Evolutionary conservation across 2,113 vertebrate species (phyloP).

Genomic region (Solea solea): DNA sequence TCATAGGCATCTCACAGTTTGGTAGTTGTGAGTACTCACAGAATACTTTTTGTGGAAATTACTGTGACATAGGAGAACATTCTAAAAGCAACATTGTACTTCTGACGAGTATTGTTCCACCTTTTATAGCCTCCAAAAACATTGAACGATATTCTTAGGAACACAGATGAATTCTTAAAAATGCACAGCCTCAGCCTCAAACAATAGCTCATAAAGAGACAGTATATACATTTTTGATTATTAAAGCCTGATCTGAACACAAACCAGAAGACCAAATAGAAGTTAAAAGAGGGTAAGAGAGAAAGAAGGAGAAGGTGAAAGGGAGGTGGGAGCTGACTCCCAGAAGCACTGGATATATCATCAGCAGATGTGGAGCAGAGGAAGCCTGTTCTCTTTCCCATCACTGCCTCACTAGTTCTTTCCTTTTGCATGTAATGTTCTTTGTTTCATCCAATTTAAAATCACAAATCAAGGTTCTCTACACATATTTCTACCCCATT

Average conservation of each 20-base stretch:
- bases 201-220: conserved; percentile 69
- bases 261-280: conserved; percentile 68
- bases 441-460: conserved; percentile 11
- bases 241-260: conserved; percentile 72
- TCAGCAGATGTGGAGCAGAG: conserved; percentile 71
- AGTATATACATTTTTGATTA: conserved; percentile 64
- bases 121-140: conserved; percentile 19
- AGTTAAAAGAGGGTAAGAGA: conserved; percentile 31
- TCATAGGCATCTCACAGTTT: conserved; percentile 18
- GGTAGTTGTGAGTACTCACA: conserved; percentile 29
- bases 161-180: neutral
- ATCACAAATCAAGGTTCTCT: neutral
- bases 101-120: conserved; percentile 20
- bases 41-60: conserved; percentile 20
- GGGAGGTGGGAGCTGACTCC: conserved; percentile 52
- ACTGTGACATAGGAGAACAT: conserved; percentile 19
- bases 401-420: conserved; percentile 31
- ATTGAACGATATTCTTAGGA: conserved; percentile 37
- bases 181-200: conserved; percentile 13
- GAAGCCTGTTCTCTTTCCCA: conserved; percentile 58
- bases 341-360: conserved; percentile 68
- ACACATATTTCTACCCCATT: neutral
- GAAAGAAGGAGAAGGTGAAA: conserved; percentile 60
- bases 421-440: conserved; percentile 19
- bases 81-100: conserved; percentile 39